Evolutionary conservation across 2,113 vertebrate genomes (phyloP), one percentile per base, ranked within the genome.

Genomic region (Lethenteron camtschaticum): DNA sequence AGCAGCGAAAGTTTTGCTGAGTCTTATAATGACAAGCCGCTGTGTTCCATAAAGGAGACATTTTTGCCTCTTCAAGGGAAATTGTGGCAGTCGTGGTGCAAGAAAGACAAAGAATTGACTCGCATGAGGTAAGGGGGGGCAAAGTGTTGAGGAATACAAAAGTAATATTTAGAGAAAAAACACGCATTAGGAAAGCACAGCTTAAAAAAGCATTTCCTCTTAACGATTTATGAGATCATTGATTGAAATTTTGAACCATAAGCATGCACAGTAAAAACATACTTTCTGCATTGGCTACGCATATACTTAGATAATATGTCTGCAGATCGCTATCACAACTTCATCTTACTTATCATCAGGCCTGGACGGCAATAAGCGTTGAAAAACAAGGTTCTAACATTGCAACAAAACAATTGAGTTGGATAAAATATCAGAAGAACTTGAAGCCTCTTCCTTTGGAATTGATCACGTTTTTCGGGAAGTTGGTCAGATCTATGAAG

Each of bases 401-500:
- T 58, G 14, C 12, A 13, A 57, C 3, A 58, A 57, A 12, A 70
- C 24, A n/a, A 12, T 9, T 5, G 18, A 8, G 16, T 58, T 70
- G 56, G 56, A 20, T 11, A 55, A 2, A 68, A 71, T 6, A 14
- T 75, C 0, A 9, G 41, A 59, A 4, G 73, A 73, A 69, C 56
- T 76, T 11, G 68, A 75, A 57, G 77, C 75, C 12, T 79, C 79
- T 72, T 81, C 82, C 68, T 74, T 87, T 66, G 82, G 84, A 2
- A 77, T 74, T 20, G 82, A 85, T 72, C 83, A 86, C 75, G 85
- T 85, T 68, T 75, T 87, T 56, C 75, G 82, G 66, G 85, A 87
- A 75, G 79, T 86, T 77, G 83, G 82, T 4, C 85, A 86, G 72
- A 76, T 84, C n/a, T 87, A 83, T 2, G 84, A 86, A 75, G 81